These are phyloP conservation scores for Sinelater perroti DNA, from an alignment of 2,888 invertebrate species.

Conservation along the genomic window DNA sequence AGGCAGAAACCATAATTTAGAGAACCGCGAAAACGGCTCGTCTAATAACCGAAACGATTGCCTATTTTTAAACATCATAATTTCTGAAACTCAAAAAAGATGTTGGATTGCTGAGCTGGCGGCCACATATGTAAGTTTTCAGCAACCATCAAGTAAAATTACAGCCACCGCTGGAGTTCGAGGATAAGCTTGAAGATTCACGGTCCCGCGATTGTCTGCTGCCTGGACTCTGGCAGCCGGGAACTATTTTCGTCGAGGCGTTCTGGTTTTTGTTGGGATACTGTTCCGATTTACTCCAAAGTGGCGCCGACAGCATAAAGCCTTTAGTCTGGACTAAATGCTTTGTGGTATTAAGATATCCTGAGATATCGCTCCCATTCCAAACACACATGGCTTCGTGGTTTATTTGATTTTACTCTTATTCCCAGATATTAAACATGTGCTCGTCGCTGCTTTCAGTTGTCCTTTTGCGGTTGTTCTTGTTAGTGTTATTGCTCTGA, in stretches of 20 bases:
- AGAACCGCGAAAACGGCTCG: too few relatives aligned
- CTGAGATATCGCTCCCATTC: slow-evolving; percentile 29
- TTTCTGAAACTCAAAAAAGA: too few relatives aligned
- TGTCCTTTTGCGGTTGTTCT: slow-evolving; percentile 6
- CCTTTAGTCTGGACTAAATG: slow-evolving; percentile 36
- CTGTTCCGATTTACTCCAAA: slow-evolving; percentile 34
- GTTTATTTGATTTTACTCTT: slow-evolving; percentile 34
- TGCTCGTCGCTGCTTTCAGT: slow-evolving; percentile 12
- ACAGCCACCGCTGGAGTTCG: too few relatives aligned
- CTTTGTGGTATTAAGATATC: slow-evolving; percentile 37
- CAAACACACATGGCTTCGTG: slow-evolving; percentile 33
- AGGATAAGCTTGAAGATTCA: too few relatives aligned
- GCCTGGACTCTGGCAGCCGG: too few relatives aligned
- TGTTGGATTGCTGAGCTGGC: too few relatives aligned
- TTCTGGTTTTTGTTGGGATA: slow-evolving; percentile 35
- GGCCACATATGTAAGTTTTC: too few relatives aligned
- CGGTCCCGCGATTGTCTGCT: too few relatives aligned
- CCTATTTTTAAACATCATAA: too few relatives aligned
- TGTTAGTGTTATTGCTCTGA: neutral
- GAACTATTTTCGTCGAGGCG: slow-evolving; percentile 33
- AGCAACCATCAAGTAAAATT: too few relatives aligned
- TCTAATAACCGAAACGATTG: too few relatives aligned
- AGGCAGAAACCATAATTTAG: too few relatives aligned
- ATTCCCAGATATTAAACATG: slow-evolving; percentile 28
- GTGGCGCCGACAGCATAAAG: slow-evolving; percentile 39